A percentile compares a stretch with the other conserved stretches of the same genome.
Evolutionary conservation across 2,113 vertebrate species (phyloP).

Genomic region (Nipponia nippon): DNA sequence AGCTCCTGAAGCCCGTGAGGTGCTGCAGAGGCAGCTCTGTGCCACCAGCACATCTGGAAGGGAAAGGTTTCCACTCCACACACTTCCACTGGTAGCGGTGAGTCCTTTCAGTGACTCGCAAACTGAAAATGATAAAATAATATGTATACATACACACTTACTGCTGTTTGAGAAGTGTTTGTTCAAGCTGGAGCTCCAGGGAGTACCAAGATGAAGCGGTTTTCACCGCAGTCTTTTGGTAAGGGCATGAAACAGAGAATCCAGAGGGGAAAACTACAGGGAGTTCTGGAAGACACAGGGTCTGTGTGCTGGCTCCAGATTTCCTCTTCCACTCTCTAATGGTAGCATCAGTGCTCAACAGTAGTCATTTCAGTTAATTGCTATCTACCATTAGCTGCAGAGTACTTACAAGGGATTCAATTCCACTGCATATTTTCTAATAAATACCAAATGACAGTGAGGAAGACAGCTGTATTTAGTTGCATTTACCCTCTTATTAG

Average conservation of each 20-base stretch:
- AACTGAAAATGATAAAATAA: neutral
- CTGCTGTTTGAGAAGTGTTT: neutral
- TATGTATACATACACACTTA: neutral
- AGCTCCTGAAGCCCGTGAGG: neutral
- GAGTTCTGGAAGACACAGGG: neutral
- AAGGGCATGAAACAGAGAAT: neutral
- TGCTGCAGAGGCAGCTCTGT: neutral
- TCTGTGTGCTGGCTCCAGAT: conserved; percentile 14
- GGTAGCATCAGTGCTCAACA: conserved; percentile 20
- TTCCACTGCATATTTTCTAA: conserved; percentile 62
- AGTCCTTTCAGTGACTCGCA: neutral
- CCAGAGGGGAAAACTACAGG: neutral
- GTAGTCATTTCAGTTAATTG: conserved; percentile 61
- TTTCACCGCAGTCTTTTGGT: neutral
- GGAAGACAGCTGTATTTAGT: conserved; percentile 57
- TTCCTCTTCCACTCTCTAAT: neutral
- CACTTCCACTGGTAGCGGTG: neutral
- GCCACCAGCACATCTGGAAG: neutral
- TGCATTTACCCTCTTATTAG: conserved; percentile 60
- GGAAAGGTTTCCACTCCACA: neutral
- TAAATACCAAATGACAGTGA: conserved; percentile 52
- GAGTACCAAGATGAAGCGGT: neutral
- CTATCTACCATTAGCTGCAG: conserved; percentile 56
- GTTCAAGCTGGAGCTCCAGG: neutral
- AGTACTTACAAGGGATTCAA: conserved; percentile 56